Conservation (phyloP, 1,140 invertebrate species). For the Eriosoma lanigerum region DNA sequence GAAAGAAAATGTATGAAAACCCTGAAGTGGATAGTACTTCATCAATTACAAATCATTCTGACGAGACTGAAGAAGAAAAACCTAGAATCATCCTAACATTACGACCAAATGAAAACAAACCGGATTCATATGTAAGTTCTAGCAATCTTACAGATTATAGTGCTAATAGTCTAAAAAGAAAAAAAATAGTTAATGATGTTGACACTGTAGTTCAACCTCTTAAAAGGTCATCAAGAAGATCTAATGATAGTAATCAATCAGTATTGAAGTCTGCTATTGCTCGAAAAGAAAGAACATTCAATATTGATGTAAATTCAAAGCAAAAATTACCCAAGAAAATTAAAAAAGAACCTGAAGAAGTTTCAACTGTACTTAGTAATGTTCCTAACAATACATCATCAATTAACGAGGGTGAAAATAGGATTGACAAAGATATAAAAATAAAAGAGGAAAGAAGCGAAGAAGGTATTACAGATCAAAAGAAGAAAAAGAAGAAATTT, state of each 20-base stretch:
- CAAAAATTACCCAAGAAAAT: slow-evolving; percentile 38
- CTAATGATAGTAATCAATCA: slow-evolving; percentile 56
- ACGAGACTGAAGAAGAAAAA: slow-evolving; percentile 48
- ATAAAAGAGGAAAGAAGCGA: slow-evolving; percentile 24
- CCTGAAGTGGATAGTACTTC: slow-evolving; percentile 39
- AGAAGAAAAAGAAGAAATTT: slow-evolving; percentile 36
- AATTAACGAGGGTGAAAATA: not conserved
- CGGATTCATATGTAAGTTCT: slow-evolving; percentile 52
- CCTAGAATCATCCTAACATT: slow-evolving; percentile 55
- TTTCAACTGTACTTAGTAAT: not conserved
- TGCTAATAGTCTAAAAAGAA: slow-evolving; percentile 23
- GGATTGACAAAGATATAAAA: not conserved
- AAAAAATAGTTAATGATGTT: slow-evolving; percentile 26
- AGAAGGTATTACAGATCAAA: slow-evolving; percentile 29
- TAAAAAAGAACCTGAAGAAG: slow-evolving; percentile 28
- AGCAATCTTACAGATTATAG: slow-evolving; percentile 44
- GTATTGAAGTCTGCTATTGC: slow-evolving; percentile 58
- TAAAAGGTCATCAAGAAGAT: slow-evolving; percentile 57
- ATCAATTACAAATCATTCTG: slow-evolving; percentile 7
- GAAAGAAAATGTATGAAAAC: slow-evolving; percentile 45
- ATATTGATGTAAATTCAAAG: slow-evolving; percentile 44
- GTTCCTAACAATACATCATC: not conserved
- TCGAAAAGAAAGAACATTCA: slow-evolving; percentile 58
- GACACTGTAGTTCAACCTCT: slow-evolving; percentile 44
- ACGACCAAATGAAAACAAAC: slow-evolving; percentile 53